Conservation (phyloP, 2,797 vertebrate genomes). For the Danio tinwini region DNA sequence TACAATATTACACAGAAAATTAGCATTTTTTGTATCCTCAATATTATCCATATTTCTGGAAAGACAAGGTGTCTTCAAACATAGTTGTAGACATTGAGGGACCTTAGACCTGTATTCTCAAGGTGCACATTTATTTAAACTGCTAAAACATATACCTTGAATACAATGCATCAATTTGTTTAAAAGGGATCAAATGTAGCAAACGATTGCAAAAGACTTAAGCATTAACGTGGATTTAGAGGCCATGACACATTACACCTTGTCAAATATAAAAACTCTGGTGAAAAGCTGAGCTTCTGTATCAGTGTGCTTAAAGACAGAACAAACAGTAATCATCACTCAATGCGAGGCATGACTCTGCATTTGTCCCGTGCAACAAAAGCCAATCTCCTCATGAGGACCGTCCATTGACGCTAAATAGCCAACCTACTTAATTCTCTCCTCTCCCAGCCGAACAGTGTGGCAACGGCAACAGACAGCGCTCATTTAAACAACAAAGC, state of each 20-base stretch:
- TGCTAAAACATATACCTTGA: background rate
- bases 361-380: slow-evolving; percentile 84
- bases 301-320: slow-evolving; percentile 29
- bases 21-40: background rate
- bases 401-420: slow-evolving; percentile 86
- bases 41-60: background rate
- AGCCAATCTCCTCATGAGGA: slow-evolving; percentile 86
- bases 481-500: slow-evolving; percentile 99
- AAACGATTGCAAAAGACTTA: background rate
- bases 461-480: slow-evolving; percentile 92
- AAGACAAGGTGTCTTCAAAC: background rate
- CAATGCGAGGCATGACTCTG: slow-evolving; percentile 50
- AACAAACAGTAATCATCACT: slow-evolving; percentile 29
- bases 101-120: background rate
- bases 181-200: background rate
- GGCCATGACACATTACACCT: background rate
- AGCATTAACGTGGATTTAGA: background rate
- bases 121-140: background rate
- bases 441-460: slow-evolving; percentile 84
- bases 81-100: background rate
- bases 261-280: slow-evolving; percentile 8
- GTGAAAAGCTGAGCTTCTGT: background rate
- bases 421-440: slow-evolving; percentile 89
- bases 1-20: no score
- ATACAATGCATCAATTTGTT: background rate